Evolutionary conservation across 2,888 invertebrate species (phyloP), one percentile per base, ranked within the genome.

Genomic region (Yponomeuta malinellus): DNA sequence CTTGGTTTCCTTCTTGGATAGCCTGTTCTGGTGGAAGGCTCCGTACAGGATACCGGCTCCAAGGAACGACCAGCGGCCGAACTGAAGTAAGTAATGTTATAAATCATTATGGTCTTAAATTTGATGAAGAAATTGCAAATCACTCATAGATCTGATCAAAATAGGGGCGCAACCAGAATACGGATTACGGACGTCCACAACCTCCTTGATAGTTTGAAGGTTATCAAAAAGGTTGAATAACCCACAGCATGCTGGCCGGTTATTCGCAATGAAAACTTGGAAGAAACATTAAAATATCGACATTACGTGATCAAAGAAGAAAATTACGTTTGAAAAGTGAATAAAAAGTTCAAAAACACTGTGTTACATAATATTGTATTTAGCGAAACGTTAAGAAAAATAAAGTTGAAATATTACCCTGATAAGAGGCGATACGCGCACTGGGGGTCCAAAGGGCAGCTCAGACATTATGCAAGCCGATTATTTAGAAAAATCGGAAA

Each of bases 21-120:
- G 89, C 71, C 96, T 93, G 81, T 82, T 94, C 76, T 96, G 95
- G 83, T 96, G 94, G 83, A 95, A 94, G 0, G 94, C 94, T 70
- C 97, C 97, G 76, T 96, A 97, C 0, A 94, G 81, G 74, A 97
- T 88, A 48, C 97, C 97, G 0, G 93, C 90, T 0, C 93, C 83
- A 3, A 97, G 93, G 79, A 97, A 93, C 71, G 95, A 95, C 97
- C 97, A 97, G 82, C 97, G 93, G 72, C 95, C 95, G 80, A 97
- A 96, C 96, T 96, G 85, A 10, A 92, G 87, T 12, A 15, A 4
- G 31, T 10, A 59, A 59, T 52, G 33, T 52, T 52, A 23, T 23
- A 23, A 23, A 23, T 23, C 23, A 23, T 23, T 23, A 23, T 23
- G 23, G 1, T 23, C 23, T 23, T 23, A 23, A 0, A 23, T 23